phyloP scores from a whole-genome alignment of 2,797 vertebrate species.

The Vipera ursinii region DNA sequence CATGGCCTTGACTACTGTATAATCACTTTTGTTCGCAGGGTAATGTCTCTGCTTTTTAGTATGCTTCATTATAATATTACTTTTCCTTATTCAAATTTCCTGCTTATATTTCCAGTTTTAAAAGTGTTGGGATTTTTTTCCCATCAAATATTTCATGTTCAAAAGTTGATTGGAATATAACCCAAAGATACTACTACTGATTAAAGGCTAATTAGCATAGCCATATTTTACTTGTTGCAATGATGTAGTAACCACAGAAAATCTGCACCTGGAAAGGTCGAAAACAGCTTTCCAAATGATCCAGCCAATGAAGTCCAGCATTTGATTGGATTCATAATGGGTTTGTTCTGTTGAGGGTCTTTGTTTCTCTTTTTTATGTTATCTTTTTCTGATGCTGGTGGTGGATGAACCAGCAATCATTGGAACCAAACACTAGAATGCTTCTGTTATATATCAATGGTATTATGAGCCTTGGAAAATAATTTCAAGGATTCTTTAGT shows the following conservation, averaged over 20 bases:
- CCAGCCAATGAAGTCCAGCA: background rate
- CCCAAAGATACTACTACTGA: background rate
- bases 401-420: background rate
- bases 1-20: too few relatives aligned
- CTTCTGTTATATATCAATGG: background rate
- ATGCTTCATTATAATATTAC: background rate
- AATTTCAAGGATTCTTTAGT: background rate
- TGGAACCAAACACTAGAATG: background rate
- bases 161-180: background rate
- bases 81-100: conserved; percentile 5
- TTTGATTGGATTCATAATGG: background rate
- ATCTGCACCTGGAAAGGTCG: background rate
- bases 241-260: background rate
- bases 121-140: background rate
- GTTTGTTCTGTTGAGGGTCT: background rate
- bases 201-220: background rate
- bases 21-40: too few relatives aligned
- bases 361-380: background rate
- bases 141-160: background rate
- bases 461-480: background rate
- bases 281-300: background rate
- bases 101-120: background rate
- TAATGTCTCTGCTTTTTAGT: too few relatives aligned
- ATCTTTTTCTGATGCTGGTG: background rate
- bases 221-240: background rate